Evolutionary conservation across 92 coral and sea anemone species (phyloP).

Genomic region (Palythoa grandis): DNA sequence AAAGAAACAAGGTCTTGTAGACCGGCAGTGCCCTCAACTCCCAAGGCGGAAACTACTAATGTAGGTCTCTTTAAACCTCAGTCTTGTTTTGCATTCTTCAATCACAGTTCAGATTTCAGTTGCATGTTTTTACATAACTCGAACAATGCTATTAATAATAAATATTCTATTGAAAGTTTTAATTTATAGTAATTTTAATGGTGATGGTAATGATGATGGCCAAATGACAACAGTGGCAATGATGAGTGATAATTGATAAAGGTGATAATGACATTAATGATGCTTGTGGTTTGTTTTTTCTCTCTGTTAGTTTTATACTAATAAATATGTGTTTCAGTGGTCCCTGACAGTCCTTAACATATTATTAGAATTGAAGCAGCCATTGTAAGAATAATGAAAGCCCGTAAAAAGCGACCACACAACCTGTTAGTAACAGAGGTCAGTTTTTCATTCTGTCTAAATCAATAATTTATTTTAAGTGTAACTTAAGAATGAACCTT

Average conservation of each 20-base stretch:
- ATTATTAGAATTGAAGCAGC: slow-evolving; percentile 90
- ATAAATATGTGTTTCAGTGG: not conserved
- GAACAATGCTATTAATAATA: not conserved
- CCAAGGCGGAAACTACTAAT: too few species aligned
- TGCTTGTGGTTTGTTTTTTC: not conserved
- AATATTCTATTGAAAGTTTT: too few species aligned
- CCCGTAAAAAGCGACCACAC: slow-evolving; percentile 97
- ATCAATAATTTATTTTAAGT: not conserved
- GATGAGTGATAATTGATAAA: not conserved
- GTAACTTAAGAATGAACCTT: not conserved
- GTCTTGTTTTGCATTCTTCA: not conserved
- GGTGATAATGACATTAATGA: not conserved
- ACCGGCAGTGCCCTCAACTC: too few species aligned
- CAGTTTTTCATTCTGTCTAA: not conserved
- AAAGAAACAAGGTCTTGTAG: too few species aligned
- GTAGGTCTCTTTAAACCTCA: too few species aligned
- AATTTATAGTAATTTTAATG: not conserved
- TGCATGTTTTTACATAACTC: not conserved
- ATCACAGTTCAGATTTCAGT: not conserved
- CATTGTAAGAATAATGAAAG: slow-evolving; percentile 96
- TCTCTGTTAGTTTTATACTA: not conserved
- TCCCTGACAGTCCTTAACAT: slow-evolving; percentile 62
- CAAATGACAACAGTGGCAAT: not conserved
- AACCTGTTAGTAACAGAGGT: slow-evolving; percentile 97
- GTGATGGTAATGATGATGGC: not conserved